A percentile compares a stretch with the other conserved stretches of the same genome.
Conservation (phyloP, 2,113 vertebrate genomes). For the Australoheros scitulus region DNA sequence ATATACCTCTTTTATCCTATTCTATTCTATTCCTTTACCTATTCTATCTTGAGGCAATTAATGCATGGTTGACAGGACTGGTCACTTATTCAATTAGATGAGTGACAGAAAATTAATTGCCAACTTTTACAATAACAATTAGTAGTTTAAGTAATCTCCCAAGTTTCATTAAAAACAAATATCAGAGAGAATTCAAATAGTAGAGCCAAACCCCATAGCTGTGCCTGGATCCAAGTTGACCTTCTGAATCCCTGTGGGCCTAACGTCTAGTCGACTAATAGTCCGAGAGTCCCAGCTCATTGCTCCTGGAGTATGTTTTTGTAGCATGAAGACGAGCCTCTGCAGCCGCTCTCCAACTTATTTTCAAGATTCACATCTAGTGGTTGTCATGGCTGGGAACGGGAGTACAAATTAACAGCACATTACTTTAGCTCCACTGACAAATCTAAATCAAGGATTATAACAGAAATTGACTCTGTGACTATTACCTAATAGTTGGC, state of each 20-base stretch:
- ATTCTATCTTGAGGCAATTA: neutral
- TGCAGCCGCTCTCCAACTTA: constrained; percentile 17
- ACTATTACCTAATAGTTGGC: neutral
- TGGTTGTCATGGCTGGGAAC: neutral
- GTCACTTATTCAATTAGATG: neutral
- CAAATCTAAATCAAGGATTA: constrained; percentile 6
- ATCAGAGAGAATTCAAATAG: neutral
- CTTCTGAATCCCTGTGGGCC: constrained; percentile 10
- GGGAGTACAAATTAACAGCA: neutral
- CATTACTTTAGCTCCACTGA: neutral
- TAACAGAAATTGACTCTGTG: neutral
- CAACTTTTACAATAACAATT: neutral
- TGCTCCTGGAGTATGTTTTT: constrained; percentile 28
- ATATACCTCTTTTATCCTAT: neutral
- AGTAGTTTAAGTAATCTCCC: neutral
- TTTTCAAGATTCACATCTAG: constrained; percentile 14
- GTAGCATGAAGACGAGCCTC: constrained; percentile 21
- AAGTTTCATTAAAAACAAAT: neutral
- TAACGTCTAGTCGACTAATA: constrained; percentile 10
- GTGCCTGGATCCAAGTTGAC: constrained; percentile 1
- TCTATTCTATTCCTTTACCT: too few relatives aligned
- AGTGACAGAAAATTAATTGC: neutral
- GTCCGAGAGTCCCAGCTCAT: constrained; percentile 36
- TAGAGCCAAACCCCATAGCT: neutral
- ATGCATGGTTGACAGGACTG: neutral